Evolutionary conservation across 2,888 invertebrate genomes (phyloP), one percentile per base, ranked within the genome.

Genomic region (Agrochola circellaris): DNA sequence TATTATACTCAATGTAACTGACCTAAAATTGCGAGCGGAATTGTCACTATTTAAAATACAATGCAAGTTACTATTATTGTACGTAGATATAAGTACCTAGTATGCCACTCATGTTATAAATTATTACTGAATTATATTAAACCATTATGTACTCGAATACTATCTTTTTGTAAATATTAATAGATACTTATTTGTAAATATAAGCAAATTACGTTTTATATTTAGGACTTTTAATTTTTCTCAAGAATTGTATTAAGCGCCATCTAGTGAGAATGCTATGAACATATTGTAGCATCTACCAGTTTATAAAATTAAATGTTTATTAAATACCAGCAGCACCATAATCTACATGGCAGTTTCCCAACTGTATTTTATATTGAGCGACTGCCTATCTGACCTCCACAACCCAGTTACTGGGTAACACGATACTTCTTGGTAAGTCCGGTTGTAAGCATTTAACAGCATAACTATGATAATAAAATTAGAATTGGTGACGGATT

Each of bases 81-180:
- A 42, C 9, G 9, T 45, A 64, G 17, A 45, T 70, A 17, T 75
- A 66, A 26, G 62, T 54, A 51, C 2, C 0, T 65, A 62, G 1
- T 58, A 71, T 65, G 73, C 73, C n/a, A 76, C 23, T 73, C 38
- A 42, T 62, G 51, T 65, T 58, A 45, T 26, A 34, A n/a, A 26
- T 45, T 51, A 38, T 67, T 34, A 61, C 26, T 64, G 15, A 65
- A 60, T 76, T 81, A 62, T 70, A 78, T 71, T 77, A 74, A 83
- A 79, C 26, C 34, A 73, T 74, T 70, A 65, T 82, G 68, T 81
- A 66, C 85, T 85, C 87, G 85, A 85, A 85, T 85, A 83, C 13
- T 65, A 70, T 82, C 2, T 79, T 66, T 82, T 79, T 85, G 85
- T 85, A 82, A 81, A 84, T 78, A 76, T 71, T 51, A 45, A 45